A percentile compares a stretch with the other conserved stretches of the same genome.
Conservation (phyloP, 2,888 invertebrate species). For the Hipparchia sbordonii region DNA sequence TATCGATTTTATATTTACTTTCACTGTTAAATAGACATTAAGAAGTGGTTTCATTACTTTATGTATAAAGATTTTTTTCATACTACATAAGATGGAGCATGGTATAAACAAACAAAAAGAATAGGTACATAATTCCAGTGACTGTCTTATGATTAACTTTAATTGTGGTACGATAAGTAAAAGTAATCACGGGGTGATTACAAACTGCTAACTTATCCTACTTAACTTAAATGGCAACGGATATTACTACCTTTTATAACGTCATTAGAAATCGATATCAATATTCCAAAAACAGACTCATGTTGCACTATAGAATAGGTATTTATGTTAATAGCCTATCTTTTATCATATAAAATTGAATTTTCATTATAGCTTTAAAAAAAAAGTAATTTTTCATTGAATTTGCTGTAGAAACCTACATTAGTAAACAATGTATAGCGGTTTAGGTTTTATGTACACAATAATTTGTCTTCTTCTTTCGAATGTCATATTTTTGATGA, state of each 20-base stretch:
- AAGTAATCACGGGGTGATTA: constrained; percentile 26
- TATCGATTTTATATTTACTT: neutral
- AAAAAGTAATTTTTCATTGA: too few relatives aligned
- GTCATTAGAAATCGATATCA: constrained; percentile 48
- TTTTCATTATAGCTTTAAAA: neutral
- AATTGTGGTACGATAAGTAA: constrained; percentile 3
- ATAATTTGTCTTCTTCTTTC: too few relatives aligned
- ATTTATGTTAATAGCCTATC: neutral
- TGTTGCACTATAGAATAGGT: neutral
- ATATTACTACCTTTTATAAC: constrained; percentile 48
- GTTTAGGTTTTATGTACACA: too few relatives aligned
- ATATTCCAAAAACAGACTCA: constrained; percentile 20
- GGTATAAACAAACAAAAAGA: too few relatives aligned
- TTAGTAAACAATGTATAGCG: neutral
- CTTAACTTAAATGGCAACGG: constrained; percentile 67
- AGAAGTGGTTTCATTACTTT: too few relatives aligned
- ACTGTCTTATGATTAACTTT: neutral
- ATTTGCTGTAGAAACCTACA: too few relatives aligned
- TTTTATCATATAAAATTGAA: neutral
- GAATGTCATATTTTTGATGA: too few relatives aligned
- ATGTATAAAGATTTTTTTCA: too few relatives aligned
- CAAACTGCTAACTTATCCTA: constrained; percentile 50
- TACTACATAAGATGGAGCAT: too few relatives aligned
- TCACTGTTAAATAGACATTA: neutral
- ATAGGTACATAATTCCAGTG: neutral